phyloP scores from a whole-genome alignment of 2,113 vertebrate species.

The Argyrosomus japonicus region DNA sequence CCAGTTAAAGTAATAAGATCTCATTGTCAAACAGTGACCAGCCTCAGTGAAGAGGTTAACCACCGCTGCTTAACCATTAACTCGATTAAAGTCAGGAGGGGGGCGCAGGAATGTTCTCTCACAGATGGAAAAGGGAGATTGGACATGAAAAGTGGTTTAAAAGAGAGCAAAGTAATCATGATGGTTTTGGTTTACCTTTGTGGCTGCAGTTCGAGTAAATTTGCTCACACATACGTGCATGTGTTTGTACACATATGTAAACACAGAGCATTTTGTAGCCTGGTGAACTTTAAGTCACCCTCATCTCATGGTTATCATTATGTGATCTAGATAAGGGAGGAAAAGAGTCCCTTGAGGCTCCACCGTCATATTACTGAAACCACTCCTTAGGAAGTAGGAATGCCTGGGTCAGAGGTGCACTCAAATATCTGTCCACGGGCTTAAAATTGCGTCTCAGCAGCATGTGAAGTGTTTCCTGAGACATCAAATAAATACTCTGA shows the following conservation, averaged over 20 bases:
- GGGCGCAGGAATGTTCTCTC: constrained; percentile 55
- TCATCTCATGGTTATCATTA: constrained; percentile 50
- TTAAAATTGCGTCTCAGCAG: not conserved
- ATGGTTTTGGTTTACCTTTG: constrained; percentile 19
- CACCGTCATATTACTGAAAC: constrained; percentile 28
- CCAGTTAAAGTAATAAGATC: constrained; percentile 72
- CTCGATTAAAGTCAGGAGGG: constrained; percentile 74
- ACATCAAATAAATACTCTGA: not conserved
- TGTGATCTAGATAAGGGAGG: constrained; percentile 50
- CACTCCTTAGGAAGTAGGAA: constrained; percentile 19
- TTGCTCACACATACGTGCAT: constrained; percentile 14
- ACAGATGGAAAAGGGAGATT: constrained; percentile 55
- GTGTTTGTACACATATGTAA: not conserved
- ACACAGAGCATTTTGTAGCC: constrained; percentile 35
- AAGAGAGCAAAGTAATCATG: constrained; percentile 32
- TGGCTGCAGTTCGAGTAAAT: constrained; percentile 27
- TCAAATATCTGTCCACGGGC: constrained; percentile 2
- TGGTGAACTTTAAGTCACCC: constrained; percentile 71
- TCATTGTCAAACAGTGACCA: constrained; percentile 81
- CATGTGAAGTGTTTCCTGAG: not conserved
- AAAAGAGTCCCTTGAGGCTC: constrained; percentile 32
- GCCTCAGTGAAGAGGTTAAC: constrained; percentile 74
- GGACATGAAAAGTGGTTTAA: constrained; percentile 51
- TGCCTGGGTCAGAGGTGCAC: constrained; percentile 10
- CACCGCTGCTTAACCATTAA: constrained; percentile 82